Conservation (phyloP, 2,113 vertebrate genomes). For the Dasyornis broadbenti region DNA sequence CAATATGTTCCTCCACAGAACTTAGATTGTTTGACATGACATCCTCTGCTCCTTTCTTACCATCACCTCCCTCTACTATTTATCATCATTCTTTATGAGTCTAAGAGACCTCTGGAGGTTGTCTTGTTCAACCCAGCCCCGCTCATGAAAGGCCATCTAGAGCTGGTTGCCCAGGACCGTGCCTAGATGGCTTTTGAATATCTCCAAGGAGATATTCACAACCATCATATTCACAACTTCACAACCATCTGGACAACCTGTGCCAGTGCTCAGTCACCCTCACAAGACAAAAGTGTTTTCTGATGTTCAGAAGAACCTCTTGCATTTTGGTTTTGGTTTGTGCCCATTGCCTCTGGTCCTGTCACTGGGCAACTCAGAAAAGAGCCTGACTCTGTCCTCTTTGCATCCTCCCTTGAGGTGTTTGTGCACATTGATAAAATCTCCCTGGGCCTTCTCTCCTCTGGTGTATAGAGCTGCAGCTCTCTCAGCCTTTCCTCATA, state of each 20-base stretch:
- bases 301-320: neutral
- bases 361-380: neutral
- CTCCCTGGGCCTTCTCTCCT: neutral
- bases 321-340: neutral
- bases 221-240: too few relatives aligned
- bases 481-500: neutral
- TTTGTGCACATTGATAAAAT: neutral
- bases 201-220: too few relatives aligned
- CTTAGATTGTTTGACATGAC: neutral
- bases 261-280: neutral
- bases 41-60: neutral
- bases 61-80: neutral
- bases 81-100: neutral
- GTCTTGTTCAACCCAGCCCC: neutral
- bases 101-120: neutral
- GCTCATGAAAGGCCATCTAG: neutral
- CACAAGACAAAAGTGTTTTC: neutral
- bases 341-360: neutral
- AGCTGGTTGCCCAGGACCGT: neutral
- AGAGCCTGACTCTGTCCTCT: neutral
- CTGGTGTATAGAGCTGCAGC: neutral
- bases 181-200: neutral
- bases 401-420: neutral
- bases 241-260: neutral
- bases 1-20: neutral